A percentile compares a stretch with the other conserved stretches of the same genome.
phyloP scores from a whole-genome alignment of 2,888 invertebrate species.

The Chymomyza caudatula region DNA sequence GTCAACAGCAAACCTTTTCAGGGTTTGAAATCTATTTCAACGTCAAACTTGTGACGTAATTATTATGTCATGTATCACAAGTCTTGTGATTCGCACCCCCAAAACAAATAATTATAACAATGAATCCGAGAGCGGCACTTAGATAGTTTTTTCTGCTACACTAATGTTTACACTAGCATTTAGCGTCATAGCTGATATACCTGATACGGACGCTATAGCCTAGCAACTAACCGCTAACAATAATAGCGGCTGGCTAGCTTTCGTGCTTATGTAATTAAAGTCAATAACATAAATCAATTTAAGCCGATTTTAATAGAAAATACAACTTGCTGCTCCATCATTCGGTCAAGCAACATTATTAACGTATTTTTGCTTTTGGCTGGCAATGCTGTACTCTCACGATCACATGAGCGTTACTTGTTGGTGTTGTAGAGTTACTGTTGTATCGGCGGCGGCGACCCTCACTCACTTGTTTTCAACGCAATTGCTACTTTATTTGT shows the following conservation, averaged over 20 bases:
- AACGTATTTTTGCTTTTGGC: not conserved
- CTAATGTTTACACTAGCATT: not conserved
- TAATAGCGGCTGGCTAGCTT: slow-evolving; percentile 26
- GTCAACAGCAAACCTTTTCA: not conserved
- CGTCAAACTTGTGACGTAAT: slow-evolving; percentile 40
- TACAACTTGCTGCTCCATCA: not conserved
- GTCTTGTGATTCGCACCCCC: slow-evolving; percentile 53
- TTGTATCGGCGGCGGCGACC: not conserved
- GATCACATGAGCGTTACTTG: slow-evolving; percentile 12
- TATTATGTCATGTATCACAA: slow-evolving; percentile 51
- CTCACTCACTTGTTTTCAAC: slow-evolving; percentile 11
- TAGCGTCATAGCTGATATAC: slow-evolving; percentile 24
- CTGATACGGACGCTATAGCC: slow-evolving; percentile 24
- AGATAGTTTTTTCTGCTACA: not conserved
- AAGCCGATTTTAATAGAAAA: slow-evolving; percentile 13
- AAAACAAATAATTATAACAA: not conserved
- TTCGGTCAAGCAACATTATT: slow-evolving; percentile 1
- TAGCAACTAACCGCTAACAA: slow-evolving; percentile 39
- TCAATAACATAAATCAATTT: slow-evolving; percentile 34
- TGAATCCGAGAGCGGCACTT: not conserved
- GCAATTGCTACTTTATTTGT: not conserved
- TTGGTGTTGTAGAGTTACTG: not conserved
- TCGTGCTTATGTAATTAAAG: slow-evolving; percentile 29
- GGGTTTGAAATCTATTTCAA: not conserved
- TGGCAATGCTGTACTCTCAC: slow-evolving; percentile 28